Conservation (phyloP, 2,113 vertebrate genomes). For the Megaceryle maxima region DNA sequence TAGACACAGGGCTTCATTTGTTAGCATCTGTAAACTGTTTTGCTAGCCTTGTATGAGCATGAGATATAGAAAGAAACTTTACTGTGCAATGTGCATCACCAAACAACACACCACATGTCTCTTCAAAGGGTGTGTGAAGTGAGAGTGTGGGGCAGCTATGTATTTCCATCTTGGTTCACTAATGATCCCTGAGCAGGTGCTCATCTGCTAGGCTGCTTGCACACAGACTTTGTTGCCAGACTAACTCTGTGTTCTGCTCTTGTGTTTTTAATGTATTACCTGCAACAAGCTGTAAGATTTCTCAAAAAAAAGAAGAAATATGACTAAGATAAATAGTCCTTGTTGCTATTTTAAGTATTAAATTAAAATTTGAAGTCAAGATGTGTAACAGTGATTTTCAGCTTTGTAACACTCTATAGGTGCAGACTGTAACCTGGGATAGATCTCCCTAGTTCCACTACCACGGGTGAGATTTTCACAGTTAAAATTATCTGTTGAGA, state of each 20-base stretch:
- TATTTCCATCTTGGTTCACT: neutral
- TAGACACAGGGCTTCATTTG: neutral
- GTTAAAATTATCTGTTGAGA: neutral
- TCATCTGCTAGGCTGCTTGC: neutral
- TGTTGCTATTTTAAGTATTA: neutral
- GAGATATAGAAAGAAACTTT: neutral
- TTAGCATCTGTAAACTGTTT: neutral
- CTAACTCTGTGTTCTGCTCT: neutral
- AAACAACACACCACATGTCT: neutral
- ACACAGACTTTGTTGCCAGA: neutral
- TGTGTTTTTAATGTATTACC: neutral
- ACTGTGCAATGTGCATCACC: neutral
- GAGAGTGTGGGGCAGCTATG: neutral
- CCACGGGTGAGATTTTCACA: neutral
- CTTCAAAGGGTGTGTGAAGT: neutral
- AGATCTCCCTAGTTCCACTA: neutral
- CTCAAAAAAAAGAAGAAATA: neutral
- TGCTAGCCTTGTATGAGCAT: neutral
- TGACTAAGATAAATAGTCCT: neutral
- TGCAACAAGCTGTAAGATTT: neutral
- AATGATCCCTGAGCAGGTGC: constrained; percentile 32
- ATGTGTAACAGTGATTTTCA: neutral
- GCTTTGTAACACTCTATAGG: neutral
- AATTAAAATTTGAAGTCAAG: neutral
- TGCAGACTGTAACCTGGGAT: neutral